A percentile compares a stretch with the other conserved stretches of the same genome.
phyloP scores from a whole-genome alignment of 2,797 vertebrate species.

The Cottoperca gobio region DNA sequence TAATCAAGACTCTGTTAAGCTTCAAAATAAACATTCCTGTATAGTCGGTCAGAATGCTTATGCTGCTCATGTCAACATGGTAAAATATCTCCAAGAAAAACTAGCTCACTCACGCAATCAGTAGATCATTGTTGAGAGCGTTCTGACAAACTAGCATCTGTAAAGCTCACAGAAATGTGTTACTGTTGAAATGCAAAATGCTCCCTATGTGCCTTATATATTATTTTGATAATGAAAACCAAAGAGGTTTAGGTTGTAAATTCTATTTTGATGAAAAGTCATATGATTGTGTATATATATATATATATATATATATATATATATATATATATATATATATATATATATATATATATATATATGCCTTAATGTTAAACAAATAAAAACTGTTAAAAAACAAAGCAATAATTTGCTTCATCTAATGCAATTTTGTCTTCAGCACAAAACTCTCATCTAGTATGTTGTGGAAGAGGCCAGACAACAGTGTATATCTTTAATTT shows the following conservation, averaged over 20 bases:
- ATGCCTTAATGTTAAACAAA: slow-evolving; percentile 76
- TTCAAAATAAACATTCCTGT: slow-evolving; percentile 47
- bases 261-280: slow-evolving; percentile 74
- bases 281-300: slow-evolving; percentile 63
- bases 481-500: slow-evolving; percentile 25
- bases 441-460: not conserved
- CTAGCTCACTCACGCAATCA: slow-evolving; percentile 27
- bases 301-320: slow-evolving; percentile 54
- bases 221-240: slow-evolving; percentile 73
- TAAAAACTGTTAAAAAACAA: slow-evolving; percentile 36
- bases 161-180: slow-evolving; percentile 41
- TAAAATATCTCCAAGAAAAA: slow-evolving; percentile 42
- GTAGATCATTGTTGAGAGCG: slow-evolving; percentile 44
- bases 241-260: slow-evolving; percentile 75
- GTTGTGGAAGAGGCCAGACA: not conserved
- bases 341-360: slow-evolving; percentile 52
- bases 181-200: slow-evolving; percentile 48
- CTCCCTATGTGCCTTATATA: slow-evolving; percentile 79
- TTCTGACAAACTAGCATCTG: slow-evolving; percentile 44
- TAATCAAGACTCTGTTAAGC: slow-evolving; percentile 54
- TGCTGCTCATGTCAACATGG: slow-evolving; percentile 46
- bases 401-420: not conserved
- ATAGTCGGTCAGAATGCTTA: slow-evolving; percentile 38
- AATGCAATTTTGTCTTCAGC: not conserved
- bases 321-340: slow-evolving; percentile 47